Percentiles rank a stretch among this genome's conserved stretches.
phyloP scores from a whole-genome alignment of 2,113 vertebrate genomes.

The Dolichallabes microphthalmus region DNA sequence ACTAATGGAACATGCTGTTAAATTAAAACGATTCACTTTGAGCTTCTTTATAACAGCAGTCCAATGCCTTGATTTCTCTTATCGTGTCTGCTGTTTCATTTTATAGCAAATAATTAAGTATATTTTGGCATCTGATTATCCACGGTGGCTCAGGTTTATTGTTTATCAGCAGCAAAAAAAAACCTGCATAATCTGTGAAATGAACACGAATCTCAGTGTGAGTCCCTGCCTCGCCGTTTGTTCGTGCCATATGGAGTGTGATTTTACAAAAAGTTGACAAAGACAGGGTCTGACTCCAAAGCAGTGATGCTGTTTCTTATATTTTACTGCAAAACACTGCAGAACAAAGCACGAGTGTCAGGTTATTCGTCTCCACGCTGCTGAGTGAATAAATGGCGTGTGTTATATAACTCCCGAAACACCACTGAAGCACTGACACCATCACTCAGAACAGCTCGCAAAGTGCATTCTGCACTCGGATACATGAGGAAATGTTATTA shows the following conservation, averaged over 20 bases:
- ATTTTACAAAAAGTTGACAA: background rate
- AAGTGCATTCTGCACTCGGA: background rate
- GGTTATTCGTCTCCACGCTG: background rate
- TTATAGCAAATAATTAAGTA: background rate
- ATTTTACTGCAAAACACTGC: background rate
- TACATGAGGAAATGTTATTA: background rate
- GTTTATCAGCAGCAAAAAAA: constrained; percentile 1
- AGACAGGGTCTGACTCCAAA: background rate
- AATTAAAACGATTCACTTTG: background rate
- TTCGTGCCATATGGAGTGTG: background rate
- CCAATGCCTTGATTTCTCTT: background rate
- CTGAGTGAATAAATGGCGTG: background rate
- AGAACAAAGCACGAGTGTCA: background rate
- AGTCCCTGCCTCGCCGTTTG: background rate
- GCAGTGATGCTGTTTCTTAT: background rate
- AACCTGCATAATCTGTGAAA: background rate
- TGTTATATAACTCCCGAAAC: background rate
- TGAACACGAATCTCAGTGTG: background rate
- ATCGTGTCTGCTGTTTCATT: background rate
- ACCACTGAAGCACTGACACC: background rate
- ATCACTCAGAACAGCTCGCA: background rate
- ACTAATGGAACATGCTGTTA: background rate
- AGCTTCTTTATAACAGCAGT: background rate
- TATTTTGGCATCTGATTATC: too few relatives aligned
- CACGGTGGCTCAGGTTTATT: background rate